phyloP scores from a whole-genome alignment of 2,113 vertebrate species.

The Asarcornis scutulata region DNA sequence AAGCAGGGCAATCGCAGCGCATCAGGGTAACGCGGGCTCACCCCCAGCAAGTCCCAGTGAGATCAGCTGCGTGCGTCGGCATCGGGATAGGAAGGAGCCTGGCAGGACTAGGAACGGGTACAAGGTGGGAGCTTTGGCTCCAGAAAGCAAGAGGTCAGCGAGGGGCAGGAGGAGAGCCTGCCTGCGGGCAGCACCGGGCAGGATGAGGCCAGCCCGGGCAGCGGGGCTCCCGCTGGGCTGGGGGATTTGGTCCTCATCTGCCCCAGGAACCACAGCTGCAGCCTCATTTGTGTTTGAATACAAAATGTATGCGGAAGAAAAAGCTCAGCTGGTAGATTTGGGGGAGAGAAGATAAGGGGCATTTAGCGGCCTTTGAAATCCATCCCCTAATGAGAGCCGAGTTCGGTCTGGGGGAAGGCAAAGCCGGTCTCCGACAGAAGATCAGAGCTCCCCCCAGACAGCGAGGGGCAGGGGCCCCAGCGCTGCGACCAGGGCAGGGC shows the following conservation, averaged over 20 bases:
- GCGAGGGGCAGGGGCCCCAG: background rate
- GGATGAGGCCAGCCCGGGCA: background rate
- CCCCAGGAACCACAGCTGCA: background rate
- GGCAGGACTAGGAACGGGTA: background rate
- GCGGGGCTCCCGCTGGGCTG: background rate
- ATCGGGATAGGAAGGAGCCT: background rate
- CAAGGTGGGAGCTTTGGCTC: background rate
- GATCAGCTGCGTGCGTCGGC: background rate
- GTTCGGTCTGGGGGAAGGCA: background rate
- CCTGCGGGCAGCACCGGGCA: background rate
- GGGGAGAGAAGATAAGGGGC: background rate
- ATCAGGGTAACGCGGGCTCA: fast-evolving
- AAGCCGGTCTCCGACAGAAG: background rate
- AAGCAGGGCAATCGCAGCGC: background rate
- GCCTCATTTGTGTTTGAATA: background rate
- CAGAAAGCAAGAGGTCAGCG: background rate
- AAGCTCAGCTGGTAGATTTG: slow-evolving; percentile 30
- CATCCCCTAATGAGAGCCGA: background rate
- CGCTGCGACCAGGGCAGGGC: background rate
- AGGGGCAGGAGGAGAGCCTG: background rate
- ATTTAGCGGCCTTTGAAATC: slow-evolving; percentile 12
- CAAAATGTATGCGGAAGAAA: background rate
- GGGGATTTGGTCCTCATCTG: background rate
- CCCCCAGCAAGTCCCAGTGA: background rate
- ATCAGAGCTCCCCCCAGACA: background rate